A percentile compares a stretch with the other conserved stretches of the same genome.
Evolutionary conservation across 1,140 invertebrate genomes (phyloP).

Genomic region (Drosophila sproati): DNA sequence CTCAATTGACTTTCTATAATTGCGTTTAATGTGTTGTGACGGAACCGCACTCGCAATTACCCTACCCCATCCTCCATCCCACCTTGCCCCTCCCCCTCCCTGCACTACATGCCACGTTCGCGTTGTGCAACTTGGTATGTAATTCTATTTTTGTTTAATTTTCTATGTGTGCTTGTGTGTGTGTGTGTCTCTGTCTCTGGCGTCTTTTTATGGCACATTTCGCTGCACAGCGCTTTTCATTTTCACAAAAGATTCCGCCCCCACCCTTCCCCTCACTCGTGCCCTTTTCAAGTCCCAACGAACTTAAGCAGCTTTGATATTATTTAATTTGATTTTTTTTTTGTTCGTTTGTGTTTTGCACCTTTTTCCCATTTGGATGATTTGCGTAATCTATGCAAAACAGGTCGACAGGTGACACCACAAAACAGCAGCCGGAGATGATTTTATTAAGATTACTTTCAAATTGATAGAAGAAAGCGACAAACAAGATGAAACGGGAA

Average conservation of each 20-base stretch:
- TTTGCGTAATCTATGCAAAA: constrained; percentile 61
- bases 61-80: constrained; percentile 1
- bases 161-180: constrained; percentile 35
- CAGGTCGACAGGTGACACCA: constrained; percentile 33
- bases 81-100: neutral
- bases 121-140: constrained; percentile 64
- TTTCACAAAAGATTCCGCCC: constrained; percentile 38
- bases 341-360: constrained; percentile 18
- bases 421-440: neutral
- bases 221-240: constrained; percentile 49
- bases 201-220: constrained; percentile 57
- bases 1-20: constrained; percentile 81
- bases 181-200: neutral
- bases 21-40: constrained; percentile 82
- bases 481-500: neutral
- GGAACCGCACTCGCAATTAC: constrained; percentile 45
- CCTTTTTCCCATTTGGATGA: constrained; percentile 22
- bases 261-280: neutral
- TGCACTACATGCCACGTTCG: neutral
- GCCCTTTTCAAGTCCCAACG: neutral
- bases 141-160: constrained; percentile 68
- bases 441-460: constrained; percentile 20
- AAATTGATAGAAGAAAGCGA: constrained; percentile 9
- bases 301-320: constrained; percentile 66
- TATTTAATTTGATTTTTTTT: constrained; percentile 62